These are phyloP conservation scores for Bufo gargarizans DNA, from an alignment of 2,113 vertebrate species.

Conservation along the genomic window DNA sequence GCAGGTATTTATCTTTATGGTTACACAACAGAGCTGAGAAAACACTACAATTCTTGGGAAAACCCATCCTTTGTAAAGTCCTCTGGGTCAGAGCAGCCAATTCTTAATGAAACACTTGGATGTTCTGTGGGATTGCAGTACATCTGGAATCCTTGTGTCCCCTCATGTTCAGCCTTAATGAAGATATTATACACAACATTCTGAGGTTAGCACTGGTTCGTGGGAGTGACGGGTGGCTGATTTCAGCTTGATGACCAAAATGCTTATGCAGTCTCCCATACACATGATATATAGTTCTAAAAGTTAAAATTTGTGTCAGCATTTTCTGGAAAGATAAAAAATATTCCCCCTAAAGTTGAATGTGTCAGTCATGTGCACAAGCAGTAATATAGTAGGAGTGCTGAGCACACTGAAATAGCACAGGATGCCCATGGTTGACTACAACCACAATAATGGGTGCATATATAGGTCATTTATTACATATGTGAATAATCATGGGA, in stretches of 20 bases:
- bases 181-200: slow-evolving; percentile 20
- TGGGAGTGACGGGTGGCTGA: neutral
- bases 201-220: slow-evolving; percentile 4
- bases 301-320: neutral
- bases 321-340: too few relatives aligned
- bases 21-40: neutral
- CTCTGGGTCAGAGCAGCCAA: slow-evolving; percentile 25
- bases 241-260: neutral
- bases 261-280: neutral
- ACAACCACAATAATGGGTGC: neutral
- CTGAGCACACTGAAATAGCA: neutral
- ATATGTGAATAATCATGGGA: neutral
- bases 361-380: neutral
- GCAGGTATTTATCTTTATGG: neutral
- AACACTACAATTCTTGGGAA: neutral
- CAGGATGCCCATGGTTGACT: neutral
- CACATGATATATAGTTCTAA: neutral
- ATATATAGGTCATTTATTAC: neutral
- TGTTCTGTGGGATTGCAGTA: slow-evolving; percentile 3
- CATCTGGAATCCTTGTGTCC: slow-evolving; percentile 38
- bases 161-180: slow-evolving; percentile 25
- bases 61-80: neutral
- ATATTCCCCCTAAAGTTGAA: neutral
- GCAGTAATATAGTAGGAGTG: neutral
- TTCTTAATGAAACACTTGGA: slow-evolving; percentile 55